A percentile compares a stretch with the other conserved stretches of the same genome.
These are phyloP conservation scores for Anniella stebbinsi DNA, from an alignment of 2,797 vertebrate genomes.

Conservation along the genomic window DNA sequence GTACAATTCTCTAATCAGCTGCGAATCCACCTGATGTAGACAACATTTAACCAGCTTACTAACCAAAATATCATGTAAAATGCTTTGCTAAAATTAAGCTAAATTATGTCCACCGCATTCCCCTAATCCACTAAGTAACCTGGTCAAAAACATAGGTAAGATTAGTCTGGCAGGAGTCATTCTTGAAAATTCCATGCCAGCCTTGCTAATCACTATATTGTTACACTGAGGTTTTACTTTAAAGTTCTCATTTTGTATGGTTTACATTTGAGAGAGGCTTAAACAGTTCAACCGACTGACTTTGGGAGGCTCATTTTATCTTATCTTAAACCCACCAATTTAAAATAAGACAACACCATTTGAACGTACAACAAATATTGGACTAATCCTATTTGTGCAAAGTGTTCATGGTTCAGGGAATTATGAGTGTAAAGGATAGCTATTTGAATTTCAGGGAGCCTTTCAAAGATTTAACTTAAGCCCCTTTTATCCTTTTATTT, in stretches of 20 bases:
- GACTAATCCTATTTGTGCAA: not conserved
- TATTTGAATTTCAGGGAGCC: conserved; percentile 37
- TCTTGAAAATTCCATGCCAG: not conserved
- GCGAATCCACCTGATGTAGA: not conserved
- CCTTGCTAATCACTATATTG: not conserved
- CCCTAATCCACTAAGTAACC: not conserved
- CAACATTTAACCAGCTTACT: not conserved
- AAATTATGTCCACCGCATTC: not conserved
- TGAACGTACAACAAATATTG: fast-evolving
- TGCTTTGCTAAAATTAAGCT: conserved; percentile 1
- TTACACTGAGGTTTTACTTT: not conserved
- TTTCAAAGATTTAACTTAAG: conserved; percentile 53
- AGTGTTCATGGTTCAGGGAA: conserved; percentile 49
- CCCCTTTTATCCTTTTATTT: conserved; percentile 52
- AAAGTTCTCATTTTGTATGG: not conserved
- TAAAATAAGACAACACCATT: not conserved
- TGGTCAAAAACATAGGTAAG: not conserved
- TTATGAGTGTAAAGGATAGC: conserved; percentile 18
- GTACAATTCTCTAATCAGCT: not conserved
- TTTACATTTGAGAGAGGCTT: conserved; percentile 6
- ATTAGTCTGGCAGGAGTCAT: not conserved
- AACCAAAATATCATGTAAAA: not conserved
- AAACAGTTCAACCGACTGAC: not conserved
- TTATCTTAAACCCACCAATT: not conserved
- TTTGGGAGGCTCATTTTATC: not conserved